Evolutionary conservation across 2,888 invertebrate species (phyloP).

Genomic region (Ophonus ardosiacus): DNA sequence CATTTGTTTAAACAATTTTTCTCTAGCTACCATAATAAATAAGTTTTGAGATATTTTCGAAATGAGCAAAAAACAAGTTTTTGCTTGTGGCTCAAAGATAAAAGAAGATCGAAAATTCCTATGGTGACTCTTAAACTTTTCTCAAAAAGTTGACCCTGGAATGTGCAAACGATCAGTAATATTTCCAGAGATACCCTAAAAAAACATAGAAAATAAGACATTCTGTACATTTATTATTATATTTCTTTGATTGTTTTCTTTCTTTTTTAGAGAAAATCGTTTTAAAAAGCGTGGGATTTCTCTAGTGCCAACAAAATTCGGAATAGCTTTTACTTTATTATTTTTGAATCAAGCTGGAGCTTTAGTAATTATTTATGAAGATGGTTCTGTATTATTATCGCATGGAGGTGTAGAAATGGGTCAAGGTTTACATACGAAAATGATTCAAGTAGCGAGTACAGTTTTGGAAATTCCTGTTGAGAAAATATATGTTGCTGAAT

Average conservation of each 20-base stretch:
- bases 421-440: constrained; percentile 96
- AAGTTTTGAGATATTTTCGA: too few relatives aligned
- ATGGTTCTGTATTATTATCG: constrained; percentile 91
- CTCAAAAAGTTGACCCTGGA: too few relatives aligned
- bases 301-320: constrained; percentile 90
- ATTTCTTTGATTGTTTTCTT: neutral
- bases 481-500: constrained; percentile 89
- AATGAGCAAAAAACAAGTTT: too few relatives aligned
- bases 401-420: constrained; percentile 99
- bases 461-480: constrained; percentile 83
- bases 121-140: too few relatives aligned
- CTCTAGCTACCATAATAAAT: too few relatives aligned
- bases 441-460: constrained; percentile 93
- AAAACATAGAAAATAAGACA: too few relatives aligned
- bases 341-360: constrained; percentile 93
- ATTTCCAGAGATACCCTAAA: too few relatives aligned
- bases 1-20: too few relatives aligned
- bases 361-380: constrained; percentile 89
- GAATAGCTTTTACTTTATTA: constrained; percentile 87
- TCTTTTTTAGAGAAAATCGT: constrained; percentile 77
- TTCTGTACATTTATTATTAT: too few relatives aligned
- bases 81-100: too few relatives aligned
- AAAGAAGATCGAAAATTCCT: too few relatives aligned
- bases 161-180: too few relatives aligned
- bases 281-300: constrained; percentile 93